A percentile compares a stretch with the other conserved stretches of the same genome.
phyloP scores from a whole-genome alignment of 2,797 vertebrate genomes.

The Leptoclinus maculatus region DNA sequence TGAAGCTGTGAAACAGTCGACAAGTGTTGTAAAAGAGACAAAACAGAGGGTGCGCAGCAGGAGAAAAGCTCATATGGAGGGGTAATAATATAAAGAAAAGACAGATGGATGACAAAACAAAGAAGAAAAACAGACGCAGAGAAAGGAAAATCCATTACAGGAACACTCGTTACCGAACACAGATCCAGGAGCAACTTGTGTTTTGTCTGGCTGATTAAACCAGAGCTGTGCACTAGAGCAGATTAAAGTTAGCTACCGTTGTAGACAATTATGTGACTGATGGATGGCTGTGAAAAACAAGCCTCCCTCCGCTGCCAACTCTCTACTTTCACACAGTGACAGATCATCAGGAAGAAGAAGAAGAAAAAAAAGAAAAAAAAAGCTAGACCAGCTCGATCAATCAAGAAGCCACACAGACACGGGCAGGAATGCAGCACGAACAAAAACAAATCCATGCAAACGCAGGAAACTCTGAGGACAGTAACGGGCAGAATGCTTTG shows the following conservation, averaged over 20 bases:
- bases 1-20: slow-evolving; percentile 7
- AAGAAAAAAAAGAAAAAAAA: slow-evolving; percentile 7
- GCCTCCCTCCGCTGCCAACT: slow-evolving; percentile 51
- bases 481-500: not conserved
- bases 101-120: slow-evolving; percentile 16
- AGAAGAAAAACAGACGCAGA: not conserved
- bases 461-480: not conserved
- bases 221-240: slow-evolving; percentile 45
- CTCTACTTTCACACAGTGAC: slow-evolving; percentile 50
- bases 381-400: slow-evolving; percentile 68
- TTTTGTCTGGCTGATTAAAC: slow-evolving; percentile 48
- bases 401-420: slow-evolving; percentile 37
- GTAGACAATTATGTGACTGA: slow-evolving; percentile 47
- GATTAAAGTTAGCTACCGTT: slow-evolving; percentile 52
- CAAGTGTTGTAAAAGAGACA: slow-evolving; percentile 18
- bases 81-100: not conserved
- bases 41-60: slow-evolving; percentile 9
- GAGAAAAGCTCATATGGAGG: slow-evolving; percentile 13
- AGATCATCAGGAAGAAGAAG: slow-evolving; percentile 60
- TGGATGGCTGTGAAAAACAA: slow-evolving; percentile 57
- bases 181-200: slow-evolving; percentile 31
- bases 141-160: not conserved
- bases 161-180: not conserved
- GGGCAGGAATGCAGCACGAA: slow-evolving; percentile 23
- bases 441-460: slow-evolving; percentile 29